These are phyloP conservation scores for Sebastiscus tertius DNA, from an alignment of 2,797 vertebrate genomes.

Conservation along the genomic window DNA sequence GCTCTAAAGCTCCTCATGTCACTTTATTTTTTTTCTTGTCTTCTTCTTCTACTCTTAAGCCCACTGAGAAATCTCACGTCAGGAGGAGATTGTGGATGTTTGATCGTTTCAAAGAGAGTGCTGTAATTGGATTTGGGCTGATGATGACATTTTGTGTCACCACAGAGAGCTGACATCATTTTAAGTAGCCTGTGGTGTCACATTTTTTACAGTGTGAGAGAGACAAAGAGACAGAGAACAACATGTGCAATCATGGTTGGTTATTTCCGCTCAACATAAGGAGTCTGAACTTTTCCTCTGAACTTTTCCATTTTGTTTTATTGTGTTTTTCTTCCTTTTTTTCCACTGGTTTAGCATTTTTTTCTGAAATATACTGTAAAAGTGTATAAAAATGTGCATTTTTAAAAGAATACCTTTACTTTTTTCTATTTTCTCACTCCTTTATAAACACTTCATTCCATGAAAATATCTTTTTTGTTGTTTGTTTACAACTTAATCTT, in stretches of 20 bases:
- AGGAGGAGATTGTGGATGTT: not conserved
- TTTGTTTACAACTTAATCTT: not conserved
- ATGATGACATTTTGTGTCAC: constrained; percentile 43
- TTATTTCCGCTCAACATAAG: not conserved
- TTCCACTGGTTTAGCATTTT: not conserved
- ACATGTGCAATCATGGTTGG: not conserved
- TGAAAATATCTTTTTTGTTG: not conserved
- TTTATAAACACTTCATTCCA: not conserved
- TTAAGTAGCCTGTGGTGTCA: not conserved
- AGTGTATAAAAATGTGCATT: not conserved
- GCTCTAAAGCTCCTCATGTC: constrained; percentile 1
- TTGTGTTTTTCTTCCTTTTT: not conserved
- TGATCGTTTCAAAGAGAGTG: not conserved
- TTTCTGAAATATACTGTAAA: too few species aligned
- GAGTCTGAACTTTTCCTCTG: not conserved
- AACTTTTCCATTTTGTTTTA: not conserved
- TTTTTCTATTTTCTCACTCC: not conserved
- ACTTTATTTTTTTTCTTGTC: not conserved
- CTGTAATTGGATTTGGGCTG: constrained; percentile 19
- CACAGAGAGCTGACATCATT: constrained; percentile 20
- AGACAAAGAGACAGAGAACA: not conserved
- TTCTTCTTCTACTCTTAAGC: not conserved
- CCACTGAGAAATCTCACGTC: not conserved
- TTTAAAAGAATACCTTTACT: not conserved
- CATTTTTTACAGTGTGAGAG: not conserved